These are phyloP conservation scores for Bugulina stolonifera DNA, from an alignment of 2,888 invertebrate genomes.

Conservation along the genomic window DNA sequence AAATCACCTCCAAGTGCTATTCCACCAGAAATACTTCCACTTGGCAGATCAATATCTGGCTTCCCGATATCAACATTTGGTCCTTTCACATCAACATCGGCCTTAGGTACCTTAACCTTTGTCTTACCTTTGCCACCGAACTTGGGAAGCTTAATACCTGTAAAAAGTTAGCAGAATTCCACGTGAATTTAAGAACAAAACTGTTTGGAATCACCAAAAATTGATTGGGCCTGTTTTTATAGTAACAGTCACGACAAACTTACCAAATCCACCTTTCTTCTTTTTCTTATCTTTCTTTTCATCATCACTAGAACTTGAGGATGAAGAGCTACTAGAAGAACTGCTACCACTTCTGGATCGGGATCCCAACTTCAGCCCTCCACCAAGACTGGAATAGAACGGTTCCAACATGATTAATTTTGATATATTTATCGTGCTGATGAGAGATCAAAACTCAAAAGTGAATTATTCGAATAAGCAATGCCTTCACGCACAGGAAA, in stretches of 20 bases:
- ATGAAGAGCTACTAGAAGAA: neutral
- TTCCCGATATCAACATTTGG: neutral
- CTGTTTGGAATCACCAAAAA: too few species aligned
- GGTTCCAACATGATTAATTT: too few species aligned
- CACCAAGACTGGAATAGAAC: neutral
- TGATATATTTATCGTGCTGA: too few species aligned
- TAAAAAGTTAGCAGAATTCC: too few species aligned
- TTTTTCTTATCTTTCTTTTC: neutral
- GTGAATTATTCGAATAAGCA: too few species aligned
- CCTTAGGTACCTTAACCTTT: neutral
- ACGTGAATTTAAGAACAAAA: too few species aligned
- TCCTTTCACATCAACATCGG: slow-evolving; percentile 16
- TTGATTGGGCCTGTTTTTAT: neutral
- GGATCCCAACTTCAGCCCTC: neutral
- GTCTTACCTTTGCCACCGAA: slow-evolving; percentile 19
- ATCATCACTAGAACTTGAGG: neutral
- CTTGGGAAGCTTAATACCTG: slow-evolving; percentile 17
- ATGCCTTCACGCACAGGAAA: too few species aligned
- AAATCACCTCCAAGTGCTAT: neutral
- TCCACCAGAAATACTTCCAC: neutral
- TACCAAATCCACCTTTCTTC: neutral
- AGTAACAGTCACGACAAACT: too few species aligned
- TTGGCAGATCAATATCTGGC: neutral
- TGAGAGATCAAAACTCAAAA: neutral
- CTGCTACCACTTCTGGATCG: neutral